These are phyloP conservation scores for Hirtodrosophila confusa DNA, from an alignment of 2,888 invertebrate species.

Conservation along the genomic window DNA sequence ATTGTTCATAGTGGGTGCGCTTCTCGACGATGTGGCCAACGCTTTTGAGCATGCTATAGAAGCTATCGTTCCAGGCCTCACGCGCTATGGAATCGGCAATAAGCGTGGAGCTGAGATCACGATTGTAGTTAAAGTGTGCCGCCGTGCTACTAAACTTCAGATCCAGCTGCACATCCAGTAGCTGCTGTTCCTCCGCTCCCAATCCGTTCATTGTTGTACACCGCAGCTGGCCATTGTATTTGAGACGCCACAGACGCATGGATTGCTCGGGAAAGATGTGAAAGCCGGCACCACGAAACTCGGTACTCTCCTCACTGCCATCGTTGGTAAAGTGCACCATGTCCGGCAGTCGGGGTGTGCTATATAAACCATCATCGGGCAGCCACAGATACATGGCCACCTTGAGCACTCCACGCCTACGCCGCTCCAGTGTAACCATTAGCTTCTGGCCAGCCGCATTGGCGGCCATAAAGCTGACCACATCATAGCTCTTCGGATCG, in stretches of 20 bases:
- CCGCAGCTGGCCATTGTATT: constrained; percentile 88
- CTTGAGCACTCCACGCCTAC: constrained; percentile 88
- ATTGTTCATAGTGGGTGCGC: constrained; percentile 93
- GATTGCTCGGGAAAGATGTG: constrained; percentile 88
- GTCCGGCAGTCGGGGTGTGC: constrained; percentile 89
- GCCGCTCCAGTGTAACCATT: constrained; percentile 88
- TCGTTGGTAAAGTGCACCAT: constrained; percentile 86
- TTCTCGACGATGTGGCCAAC: constrained; percentile 84
- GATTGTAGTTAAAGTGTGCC: constrained; percentile 90
- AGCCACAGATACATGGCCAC: constrained; percentile 88
- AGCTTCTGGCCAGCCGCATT: constrained; percentile 87
- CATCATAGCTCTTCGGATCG: constrained; percentile 88
- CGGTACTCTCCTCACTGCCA: constrained; percentile 84
- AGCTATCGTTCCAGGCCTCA: constrained; percentile 89
- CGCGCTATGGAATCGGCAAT: constrained; percentile 90
- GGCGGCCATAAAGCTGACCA: constrained; percentile 90
- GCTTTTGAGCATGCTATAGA: constrained; percentile 87
- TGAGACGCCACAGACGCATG: constrained; percentile 90
- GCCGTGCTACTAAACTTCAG: constrained; percentile 87
- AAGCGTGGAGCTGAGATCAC: constrained; percentile 87
- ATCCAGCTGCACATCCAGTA: constrained; percentile 87
- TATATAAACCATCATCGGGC: constrained; percentile 89
- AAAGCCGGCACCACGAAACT: constrained; percentile 89
- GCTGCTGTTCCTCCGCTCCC: constrained; percentile 60
- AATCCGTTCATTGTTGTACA: constrained; percentile 2